phyloP scores from a whole-genome alignment of 1,140 invertebrate species.

The Colletes latitarsis region DNA sequence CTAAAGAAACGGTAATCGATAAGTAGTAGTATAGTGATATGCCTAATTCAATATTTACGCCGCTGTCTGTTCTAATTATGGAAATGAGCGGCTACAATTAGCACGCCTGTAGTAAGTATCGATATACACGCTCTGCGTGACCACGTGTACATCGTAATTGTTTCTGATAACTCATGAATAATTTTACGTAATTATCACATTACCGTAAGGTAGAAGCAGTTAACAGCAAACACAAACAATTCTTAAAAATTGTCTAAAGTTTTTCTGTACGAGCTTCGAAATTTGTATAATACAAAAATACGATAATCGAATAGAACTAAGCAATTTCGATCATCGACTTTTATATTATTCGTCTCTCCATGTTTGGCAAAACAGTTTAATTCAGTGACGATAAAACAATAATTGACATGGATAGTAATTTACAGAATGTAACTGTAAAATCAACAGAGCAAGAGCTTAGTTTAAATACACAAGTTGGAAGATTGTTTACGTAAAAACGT shows the following conservation, averaged over 20 bases:
- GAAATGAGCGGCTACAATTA: conserved; percentile 58
- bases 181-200: background rate
- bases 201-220: background rate
- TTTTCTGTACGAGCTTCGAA: background rate
- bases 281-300: background rate
- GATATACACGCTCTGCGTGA: background rate
- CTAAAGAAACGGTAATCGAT: conserved; percentile 25
- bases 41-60: conserved; percentile 52
- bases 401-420: conserved; percentile 35
- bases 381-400: background rate
- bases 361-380: too few relatives aligned
- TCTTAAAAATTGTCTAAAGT: background rate
- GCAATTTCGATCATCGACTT: background rate
- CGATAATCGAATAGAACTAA: background rate
- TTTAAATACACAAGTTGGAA: conserved; percentile 38
- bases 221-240: background rate
- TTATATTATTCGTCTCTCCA: background rate
- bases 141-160: background rate
- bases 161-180: background rate
- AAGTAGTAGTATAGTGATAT: background rate
- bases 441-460: conserved; percentile 17
- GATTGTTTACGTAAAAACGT: conserved; percentile 18
- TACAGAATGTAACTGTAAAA: conserved; percentile 21
- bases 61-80: conserved; percentile 51
- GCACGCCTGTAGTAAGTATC: conserved; percentile 17